A percentile compares a stretch with the other conserved stretches of the same genome.
These are phyloP conservation scores for Lutjanus campechanus DNA, from an alignment of 2,797 vertebrate species.

Conservation along the genomic window DNA sequence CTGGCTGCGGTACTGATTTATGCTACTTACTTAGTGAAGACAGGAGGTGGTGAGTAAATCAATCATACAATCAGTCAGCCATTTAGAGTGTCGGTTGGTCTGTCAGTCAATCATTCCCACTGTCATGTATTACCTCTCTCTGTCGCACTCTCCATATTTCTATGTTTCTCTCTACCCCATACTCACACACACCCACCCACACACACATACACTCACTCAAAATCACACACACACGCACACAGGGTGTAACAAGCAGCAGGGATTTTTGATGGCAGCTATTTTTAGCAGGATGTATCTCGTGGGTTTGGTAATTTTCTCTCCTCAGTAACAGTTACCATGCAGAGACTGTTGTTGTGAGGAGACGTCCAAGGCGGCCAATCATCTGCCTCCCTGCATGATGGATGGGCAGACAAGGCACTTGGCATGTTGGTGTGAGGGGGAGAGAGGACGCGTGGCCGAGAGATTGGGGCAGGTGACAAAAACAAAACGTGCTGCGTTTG, in stretches of 20 bases:
- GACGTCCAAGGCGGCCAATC: constrained; percentile 74
- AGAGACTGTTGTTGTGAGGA: constrained; percentile 79
- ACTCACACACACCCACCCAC: constrained; percentile 12
- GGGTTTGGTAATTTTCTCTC: constrained; percentile 82
- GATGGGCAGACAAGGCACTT: constrained; percentile 68
- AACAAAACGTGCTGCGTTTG: constrained; percentile 37
- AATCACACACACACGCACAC: constrained; percentile 15
- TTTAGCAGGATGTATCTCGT: constrained; percentile 80
- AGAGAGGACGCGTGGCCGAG: constrained; percentile 5
- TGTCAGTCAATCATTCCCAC: constrained; percentile 73
- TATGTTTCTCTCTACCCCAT: constrained; percentile 18
- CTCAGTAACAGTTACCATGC: constrained; percentile 83
- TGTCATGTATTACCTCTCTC: constrained; percentile 45
- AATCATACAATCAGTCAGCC: constrained; percentile 78
- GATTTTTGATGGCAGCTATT: constrained; percentile 82
- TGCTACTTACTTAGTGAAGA: constrained; percentile 71
- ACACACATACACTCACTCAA: constrained; percentile 2
- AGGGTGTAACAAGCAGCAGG: constrained; percentile 67
- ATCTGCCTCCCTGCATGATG: constrained; percentile 70
- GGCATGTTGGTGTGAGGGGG: constrained; percentile 44
- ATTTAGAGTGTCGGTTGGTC: constrained; percentile 65
- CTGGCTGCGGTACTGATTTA: constrained; percentile 64
- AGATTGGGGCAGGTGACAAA: constrained; percentile 51
- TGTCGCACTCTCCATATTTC: constrained; percentile 21
- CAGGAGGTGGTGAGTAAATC: constrained; percentile 76